phyloP scores from a whole-genome alignment of 2,797 vertebrate genomes.

The Coregonus sp. region DNA sequence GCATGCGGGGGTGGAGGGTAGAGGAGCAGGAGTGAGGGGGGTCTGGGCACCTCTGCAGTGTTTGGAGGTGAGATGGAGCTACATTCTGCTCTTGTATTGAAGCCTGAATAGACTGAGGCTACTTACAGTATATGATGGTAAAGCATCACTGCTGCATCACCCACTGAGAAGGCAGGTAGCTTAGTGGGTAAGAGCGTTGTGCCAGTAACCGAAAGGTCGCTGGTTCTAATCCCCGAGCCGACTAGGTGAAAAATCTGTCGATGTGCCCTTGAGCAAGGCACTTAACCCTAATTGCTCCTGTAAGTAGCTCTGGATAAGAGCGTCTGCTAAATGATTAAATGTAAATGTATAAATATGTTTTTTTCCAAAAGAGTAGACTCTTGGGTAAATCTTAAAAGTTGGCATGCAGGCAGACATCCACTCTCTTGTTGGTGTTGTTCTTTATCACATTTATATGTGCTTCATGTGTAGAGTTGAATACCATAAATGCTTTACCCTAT shows the following conservation, averaged over 20 bases:
- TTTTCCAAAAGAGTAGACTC: neutral
- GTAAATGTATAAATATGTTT: too few species aligned
- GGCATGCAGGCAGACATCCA: neutral
- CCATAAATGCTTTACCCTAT: neutral
- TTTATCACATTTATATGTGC: neutral
- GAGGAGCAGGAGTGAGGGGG: slow-evolving; percentile 22
- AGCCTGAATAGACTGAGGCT: neutral
- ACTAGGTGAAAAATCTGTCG: too few species aligned
- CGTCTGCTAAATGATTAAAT: too few species aligned
- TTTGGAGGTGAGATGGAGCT: slow-evolving; percentile 19
- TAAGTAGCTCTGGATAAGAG: too few species aligned
- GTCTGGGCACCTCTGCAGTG: slow-evolving; percentile 21
- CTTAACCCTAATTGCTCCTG: too few species aligned
- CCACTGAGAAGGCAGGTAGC: too few species aligned
- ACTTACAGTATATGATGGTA: too few species aligned
- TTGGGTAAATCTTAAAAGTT: neutral
- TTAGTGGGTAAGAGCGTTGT: too few species aligned
- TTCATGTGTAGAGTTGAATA: neutral
- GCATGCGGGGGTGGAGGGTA: slow-evolving; percentile 52
- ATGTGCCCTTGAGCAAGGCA: too few species aligned
- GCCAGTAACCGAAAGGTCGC: too few species aligned
- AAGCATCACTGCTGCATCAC: neutral
- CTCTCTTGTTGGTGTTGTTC: neutral
- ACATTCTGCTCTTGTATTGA: slow-evolving; percentile 14
- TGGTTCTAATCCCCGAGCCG: too few species aligned